These are phyloP conservation scores for Trichopria drosophilae DNA, from an alignment of 2,888 invertebrate genomes.

Conservation along the genomic window DNA sequence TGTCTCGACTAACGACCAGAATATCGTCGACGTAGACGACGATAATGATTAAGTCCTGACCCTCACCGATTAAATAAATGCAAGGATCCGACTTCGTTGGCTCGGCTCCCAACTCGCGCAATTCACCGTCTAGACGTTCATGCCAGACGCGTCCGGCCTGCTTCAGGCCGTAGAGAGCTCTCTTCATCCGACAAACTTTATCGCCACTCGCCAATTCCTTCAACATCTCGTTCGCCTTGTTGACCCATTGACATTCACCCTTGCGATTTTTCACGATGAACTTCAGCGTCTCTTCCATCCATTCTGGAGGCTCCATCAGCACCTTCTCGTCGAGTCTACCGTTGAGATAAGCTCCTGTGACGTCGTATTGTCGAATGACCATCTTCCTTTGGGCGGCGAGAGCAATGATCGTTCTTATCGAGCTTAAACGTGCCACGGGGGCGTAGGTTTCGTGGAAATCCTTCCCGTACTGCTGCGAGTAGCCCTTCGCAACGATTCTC, in stretches of 20 bases:
- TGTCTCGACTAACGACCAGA: background rate
- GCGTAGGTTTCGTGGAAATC: conserved; percentile 35
- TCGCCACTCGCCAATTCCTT: conserved; percentile 9
- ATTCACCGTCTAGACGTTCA: background rate
- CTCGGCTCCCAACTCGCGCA: background rate
- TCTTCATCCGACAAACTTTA: conserved; percentile 27
- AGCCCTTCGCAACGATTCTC: conserved; percentile 26
- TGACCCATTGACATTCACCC: background rate
- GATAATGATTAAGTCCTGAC: conserved; percentile 2
- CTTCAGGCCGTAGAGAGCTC: conserved; percentile 25
- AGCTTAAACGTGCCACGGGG: conserved; percentile 32
- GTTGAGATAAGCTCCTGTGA: conserved; percentile 38
- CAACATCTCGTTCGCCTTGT: conserved; percentile 16
- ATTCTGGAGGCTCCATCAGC: conserved; percentile 33
- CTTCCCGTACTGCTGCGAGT: conserved; percentile 21
- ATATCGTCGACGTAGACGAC: conserved; percentile 21
- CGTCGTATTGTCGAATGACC: conserved; percentile 35
- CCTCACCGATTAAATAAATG: background rate
- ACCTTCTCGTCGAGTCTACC: conserved; percentile 28
- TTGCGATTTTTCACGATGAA: conserved; percentile 4
- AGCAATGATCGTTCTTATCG: conserved; percentile 28
- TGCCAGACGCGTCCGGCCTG: conserved; percentile 17
- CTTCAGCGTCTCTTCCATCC: conserved; percentile 10
- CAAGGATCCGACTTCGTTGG: conserved; percentile 7
- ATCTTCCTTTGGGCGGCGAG: conserved; percentile 30